Percentiles rank a stretch among this genome's conserved stretches.
Conservation (phyloP, 1,140 invertebrate species). For the Cydia splendana region DNA sequence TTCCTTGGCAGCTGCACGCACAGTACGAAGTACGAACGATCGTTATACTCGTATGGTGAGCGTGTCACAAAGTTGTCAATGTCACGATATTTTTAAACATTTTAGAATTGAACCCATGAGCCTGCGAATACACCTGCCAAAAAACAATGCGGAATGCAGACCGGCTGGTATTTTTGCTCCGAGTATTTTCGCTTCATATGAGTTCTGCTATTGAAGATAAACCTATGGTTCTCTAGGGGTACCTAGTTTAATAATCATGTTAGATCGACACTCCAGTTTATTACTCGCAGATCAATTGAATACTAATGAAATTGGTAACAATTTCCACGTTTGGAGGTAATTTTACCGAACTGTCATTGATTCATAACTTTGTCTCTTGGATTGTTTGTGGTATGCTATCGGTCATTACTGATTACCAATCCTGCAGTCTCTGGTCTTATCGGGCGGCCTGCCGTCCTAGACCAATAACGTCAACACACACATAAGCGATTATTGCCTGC, state of each 20-base stretch:
- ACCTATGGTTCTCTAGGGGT: background rate
- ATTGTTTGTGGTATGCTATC: no score
- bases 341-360: no score
- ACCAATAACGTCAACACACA: no score
- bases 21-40: no score
- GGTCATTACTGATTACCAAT: no score
- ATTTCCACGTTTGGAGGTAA: no score
- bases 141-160: conserved; percentile 10
- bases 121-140: conserved; percentile 7
- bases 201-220: background rate
- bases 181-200: conserved; percentile 2
- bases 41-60: no score
- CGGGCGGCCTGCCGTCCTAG: no score
- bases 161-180: conserved; percentile 9
- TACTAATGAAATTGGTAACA: background rate
- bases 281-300: background rate
- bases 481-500: no score
- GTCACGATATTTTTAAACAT: background rate
- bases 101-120: background rate
- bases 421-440: no score
- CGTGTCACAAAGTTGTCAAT: background rate
- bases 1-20: no score
- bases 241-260: background rate
- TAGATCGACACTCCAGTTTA: background rate
- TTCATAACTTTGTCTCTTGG: no score